Evolutionary conservation across 2,797 vertebrate species (phyloP).

Genomic region (Acomys russatus): DNA sequence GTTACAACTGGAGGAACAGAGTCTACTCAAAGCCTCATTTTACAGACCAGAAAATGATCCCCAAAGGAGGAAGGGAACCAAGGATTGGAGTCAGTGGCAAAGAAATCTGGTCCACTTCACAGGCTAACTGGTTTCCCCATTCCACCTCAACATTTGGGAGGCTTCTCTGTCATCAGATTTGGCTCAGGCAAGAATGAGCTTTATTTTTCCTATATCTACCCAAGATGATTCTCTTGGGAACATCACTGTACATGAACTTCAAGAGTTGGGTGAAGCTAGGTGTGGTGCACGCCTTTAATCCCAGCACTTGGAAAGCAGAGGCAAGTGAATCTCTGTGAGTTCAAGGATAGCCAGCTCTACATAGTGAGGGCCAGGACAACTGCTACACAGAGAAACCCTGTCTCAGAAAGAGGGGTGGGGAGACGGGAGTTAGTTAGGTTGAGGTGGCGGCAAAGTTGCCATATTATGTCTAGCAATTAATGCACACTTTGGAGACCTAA

Average conservation of each 20-base stretch:
- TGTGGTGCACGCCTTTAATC: not conserved
- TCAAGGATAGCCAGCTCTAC: not conserved
- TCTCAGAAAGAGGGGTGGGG: not conserved
- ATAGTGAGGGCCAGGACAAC: not conserved
- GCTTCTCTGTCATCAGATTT: slow-evolving; percentile 56
- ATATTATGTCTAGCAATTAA: slow-evolving; percentile 65
- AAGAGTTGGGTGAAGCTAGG: not conserved
- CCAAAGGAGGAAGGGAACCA: not conserved
- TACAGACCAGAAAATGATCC: slow-evolving; percentile 27
- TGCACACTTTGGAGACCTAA: slow-evolving; percentile 72
- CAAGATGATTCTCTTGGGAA: slow-evolving; percentile 41
- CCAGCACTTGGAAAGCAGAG: not conserved
- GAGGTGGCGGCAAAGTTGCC: slow-evolving; percentile 52
- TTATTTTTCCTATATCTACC: slow-evolving; percentile 41
- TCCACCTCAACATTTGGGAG: not conserved
- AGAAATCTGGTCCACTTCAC: not conserved
- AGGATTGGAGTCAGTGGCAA: not conserved
- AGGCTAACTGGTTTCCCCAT: not conserved
- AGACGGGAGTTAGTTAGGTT: not conserved
- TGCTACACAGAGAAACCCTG: not conserved
- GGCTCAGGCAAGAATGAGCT: not conserved
- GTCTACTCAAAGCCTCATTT: not conserved
- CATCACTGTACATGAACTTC: not conserved
- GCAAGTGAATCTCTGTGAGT: not conserved
- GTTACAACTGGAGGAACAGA: not conserved